Evolutionary conservation across 2,797 vertebrate species (phyloP).

Genomic region (Dendrocincla fuliginosa): DNA sequence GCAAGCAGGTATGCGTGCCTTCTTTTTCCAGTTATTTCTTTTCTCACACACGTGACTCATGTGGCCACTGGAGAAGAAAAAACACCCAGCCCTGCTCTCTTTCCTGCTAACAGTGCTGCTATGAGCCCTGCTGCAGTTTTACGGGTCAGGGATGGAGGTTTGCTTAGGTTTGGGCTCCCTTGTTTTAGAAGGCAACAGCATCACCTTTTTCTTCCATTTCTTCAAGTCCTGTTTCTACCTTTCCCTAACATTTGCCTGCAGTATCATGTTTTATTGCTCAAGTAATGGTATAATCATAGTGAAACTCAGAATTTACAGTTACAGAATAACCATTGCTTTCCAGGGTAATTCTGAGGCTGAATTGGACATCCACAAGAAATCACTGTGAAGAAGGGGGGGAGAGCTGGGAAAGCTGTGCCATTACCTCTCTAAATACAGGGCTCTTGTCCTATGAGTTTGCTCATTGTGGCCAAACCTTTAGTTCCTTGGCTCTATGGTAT

Average conservation of each 20-base stretch:
- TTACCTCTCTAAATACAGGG: not conserved
- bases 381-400: not conserved
- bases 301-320: not conserved
- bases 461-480: not conserved
- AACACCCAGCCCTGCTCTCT: fast-evolving
- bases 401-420: not conserved
- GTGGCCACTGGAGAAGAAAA: not conserved
- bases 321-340: not conserved
- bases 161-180: not conserved
- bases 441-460: not conserved
- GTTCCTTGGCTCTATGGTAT: not conserved
- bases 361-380: not conserved
- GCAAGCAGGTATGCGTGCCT: constrained; percentile 35
- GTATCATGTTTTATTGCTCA: not conserved
- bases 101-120: not conserved
- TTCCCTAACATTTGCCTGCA: not conserved
- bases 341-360: not conserved
- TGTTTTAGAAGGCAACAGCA: not conserved
- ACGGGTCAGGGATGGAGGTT: not conserved
- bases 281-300: not conserved
- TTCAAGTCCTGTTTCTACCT: not conserved
- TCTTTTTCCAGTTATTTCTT: constrained; percentile 38
- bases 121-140: not conserved
- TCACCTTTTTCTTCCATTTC: not conserved
- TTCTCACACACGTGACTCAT: not conserved